Conservation (phyloP, 2,888 invertebrate species). For the Cephus sareptanus region DNA sequence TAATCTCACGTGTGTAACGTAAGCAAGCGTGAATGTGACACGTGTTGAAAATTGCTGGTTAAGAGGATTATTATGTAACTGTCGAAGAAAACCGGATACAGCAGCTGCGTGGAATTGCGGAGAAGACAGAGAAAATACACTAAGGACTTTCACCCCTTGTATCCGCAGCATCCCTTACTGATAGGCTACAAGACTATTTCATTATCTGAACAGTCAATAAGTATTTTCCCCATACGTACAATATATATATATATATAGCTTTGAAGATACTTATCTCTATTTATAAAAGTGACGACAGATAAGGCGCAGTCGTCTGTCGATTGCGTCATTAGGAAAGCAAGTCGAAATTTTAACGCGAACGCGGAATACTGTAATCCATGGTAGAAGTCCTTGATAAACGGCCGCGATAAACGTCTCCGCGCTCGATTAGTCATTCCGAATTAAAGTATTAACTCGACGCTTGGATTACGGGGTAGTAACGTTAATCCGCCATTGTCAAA, state of each 20-base stretch:
- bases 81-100: constrained; percentile 28
- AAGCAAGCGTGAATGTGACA: background rate
- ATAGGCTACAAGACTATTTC: constrained; percentile 34
- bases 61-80: constrained; percentile 43
- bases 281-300: background rate
- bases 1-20: background rate
- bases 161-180: constrained; percentile 16
- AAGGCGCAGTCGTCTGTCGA: background rate
- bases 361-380: background rate
- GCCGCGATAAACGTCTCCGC: background rate
- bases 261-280: background rate
- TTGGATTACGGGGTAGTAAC: background rate
- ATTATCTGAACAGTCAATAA: constrained; percentile 23
- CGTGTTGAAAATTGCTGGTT: constrained; percentile 15
- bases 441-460: background rate
- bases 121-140: constrained; percentile 7
- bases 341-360: background rate
- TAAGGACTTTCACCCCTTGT: constrained; percentile 22
- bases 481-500: constrained; percentile 5
- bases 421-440: constrained; percentile 3
- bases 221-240: background rate
- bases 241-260: background rate
- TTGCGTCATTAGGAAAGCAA: background rate
- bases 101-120: constrained; percentile 18
- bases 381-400: background rate